These are phyloP conservation scores for Atrichornis clamosus DNA, from an alignment of 2,113 vertebrate genomes.

Conservation along the genomic window DNA sequence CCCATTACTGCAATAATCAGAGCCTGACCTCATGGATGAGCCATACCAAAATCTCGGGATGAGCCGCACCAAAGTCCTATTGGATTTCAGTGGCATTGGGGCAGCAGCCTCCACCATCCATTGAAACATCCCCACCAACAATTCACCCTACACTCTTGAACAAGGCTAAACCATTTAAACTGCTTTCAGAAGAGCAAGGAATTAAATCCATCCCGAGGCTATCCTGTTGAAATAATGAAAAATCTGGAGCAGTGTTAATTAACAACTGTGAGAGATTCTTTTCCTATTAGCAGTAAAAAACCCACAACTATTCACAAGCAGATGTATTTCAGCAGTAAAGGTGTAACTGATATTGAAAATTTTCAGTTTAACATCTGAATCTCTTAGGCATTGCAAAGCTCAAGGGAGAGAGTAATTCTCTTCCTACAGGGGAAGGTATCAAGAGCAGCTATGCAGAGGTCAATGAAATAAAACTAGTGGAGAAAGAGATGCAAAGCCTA, in stretches of 20 bases:
- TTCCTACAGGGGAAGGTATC: neutral
- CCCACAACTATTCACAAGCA: neutral
- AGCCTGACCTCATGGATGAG: neutral
- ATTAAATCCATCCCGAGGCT: neutral
- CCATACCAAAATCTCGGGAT: neutral
- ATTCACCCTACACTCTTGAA: neutral
- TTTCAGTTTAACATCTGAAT: neutral
- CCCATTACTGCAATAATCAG: constrained; percentile 3
- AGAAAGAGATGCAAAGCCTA: neutral
- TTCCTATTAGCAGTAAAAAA: constrained; percentile 31
- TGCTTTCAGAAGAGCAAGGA: neutral
- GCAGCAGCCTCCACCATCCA: neutral
- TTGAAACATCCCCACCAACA: neutral
- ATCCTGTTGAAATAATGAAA: neutral
- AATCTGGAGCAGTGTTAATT: constrained; percentile 34
- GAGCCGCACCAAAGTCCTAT: neutral
- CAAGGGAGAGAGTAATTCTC: neutral
- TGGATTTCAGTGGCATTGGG: neutral
- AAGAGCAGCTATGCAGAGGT: neutral
- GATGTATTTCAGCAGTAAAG: constrained; percentile 1
- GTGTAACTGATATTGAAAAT: neutral
- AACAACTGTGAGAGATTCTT: constrained; percentile 10
- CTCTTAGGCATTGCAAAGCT: neutral
- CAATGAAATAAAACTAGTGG: neutral
- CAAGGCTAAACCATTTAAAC: neutral